Evolutionary conservation across 2,113 vertebrate genomes (phyloP), one percentile per base, ranked within the genome.

Genomic region (Perca schrenkii): DNA sequence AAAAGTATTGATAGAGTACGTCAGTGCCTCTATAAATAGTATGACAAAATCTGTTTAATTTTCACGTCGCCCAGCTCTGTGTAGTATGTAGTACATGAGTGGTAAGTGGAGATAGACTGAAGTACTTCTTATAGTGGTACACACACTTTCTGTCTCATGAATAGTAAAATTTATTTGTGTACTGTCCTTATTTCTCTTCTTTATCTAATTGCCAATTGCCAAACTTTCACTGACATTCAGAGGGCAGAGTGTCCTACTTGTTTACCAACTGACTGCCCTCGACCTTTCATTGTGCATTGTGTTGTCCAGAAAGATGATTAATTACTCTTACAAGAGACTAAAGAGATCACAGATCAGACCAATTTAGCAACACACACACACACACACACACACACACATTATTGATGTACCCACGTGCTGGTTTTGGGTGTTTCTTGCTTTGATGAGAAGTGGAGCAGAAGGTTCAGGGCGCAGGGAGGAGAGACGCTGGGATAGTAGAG

Each of bases 361-460:
- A 49, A 60, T 82, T 73, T 84, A 80, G 83, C 36, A 83, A 66
- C 65, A 34, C 60, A 64, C 50, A 67, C n/a, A 50, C 57, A 47
- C 34, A 66, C 57, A 67, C 67, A 40, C 58, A 80, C 64, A 71
- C 66, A n/a, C 74, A 50, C 68, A 74, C 58, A n/a, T 52, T 4
- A 40, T 70, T 65, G 72, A 77, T 77, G 74, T 75, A 80, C 75
- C 78, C 71, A 66, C 25, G 67, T 36, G 10, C 52, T 65, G 25
- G 69, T 71, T 88, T 91, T 71, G 70, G 82, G 87, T 91, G 72
- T 86, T 84, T 93, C 86, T 90, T 74, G 62, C 79, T 86, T 66
- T 76, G 81, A 88, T 74, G 79, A 92, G 90, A 93, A 94, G 85
- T 94, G 80, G 92, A 92, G 91, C 93, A 93, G 88, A 91, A 91